phyloP scores from a whole-genome alignment of 2,113 vertebrate genomes.

The Corvus cornix region DNA sequence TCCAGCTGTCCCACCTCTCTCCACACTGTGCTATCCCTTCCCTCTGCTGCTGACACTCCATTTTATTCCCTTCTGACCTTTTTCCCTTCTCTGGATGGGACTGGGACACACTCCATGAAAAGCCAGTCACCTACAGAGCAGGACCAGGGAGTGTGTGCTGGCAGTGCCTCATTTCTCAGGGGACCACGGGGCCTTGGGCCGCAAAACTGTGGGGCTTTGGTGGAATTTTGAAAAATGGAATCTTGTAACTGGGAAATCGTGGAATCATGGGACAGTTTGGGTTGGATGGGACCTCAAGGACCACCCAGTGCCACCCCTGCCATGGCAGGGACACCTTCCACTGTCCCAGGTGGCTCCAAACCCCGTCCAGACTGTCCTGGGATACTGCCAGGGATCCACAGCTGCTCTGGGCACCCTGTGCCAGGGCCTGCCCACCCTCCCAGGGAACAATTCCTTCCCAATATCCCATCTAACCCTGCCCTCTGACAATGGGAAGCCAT shows the following conservation, averaged over 20 bases:
- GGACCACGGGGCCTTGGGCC: no score
- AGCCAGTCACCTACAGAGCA: neutral
- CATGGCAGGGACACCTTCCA: neutral
- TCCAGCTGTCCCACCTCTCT: neutral
- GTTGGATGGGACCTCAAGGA: neutral
- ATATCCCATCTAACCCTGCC: neutral
- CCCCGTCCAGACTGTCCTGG: neutral
- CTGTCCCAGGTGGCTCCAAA: neutral
- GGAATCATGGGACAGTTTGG: neutral
- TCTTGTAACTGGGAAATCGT: neutral
- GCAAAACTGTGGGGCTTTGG: neutral
- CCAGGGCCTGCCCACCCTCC: neutral
- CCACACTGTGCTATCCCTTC: neutral
- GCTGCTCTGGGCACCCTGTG: neutral
- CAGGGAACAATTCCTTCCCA: neutral
- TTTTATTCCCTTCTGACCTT: neutral
- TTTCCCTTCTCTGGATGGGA: neutral
- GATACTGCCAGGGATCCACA: neutral
- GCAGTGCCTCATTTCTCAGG: neutral
- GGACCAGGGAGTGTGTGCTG: rapidly evolving
- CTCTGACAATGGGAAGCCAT: neutral
- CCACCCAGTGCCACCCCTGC: neutral
- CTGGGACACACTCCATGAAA: rapidly evolving
- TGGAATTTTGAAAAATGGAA: neutral
- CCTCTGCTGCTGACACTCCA: neutral